Evolutionary conservation across 2,888 invertebrate species (phyloP), one percentile per base, ranked within the genome.

Genomic region (Mythimna pallens): DNA sequence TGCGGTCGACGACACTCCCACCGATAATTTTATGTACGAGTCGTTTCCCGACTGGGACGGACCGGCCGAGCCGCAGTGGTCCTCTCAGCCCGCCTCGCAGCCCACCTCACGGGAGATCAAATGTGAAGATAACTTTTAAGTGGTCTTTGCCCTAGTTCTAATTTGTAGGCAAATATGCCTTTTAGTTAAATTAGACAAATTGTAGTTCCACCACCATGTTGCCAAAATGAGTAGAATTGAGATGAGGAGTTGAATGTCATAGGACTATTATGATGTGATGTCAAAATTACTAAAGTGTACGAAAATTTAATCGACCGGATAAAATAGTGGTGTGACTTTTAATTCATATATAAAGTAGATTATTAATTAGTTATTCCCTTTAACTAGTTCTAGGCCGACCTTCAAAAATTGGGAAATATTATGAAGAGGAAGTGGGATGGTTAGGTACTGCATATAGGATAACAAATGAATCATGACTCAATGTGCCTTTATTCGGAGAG

Each of bases 401-500:
- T 90, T 90, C 89, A 90, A 89, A 89, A 91, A 89, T 89, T 84
- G 85, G 88, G 86, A 89, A 89, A 88, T 89, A 88, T 91, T 91
- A 91, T 90, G 90, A 89, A 82, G 88, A 88, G 87, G 86, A 91
- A 89, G 86, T 90, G 88, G 90, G 87, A 92, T 90, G 87, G 89
- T 89, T 93, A 92, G 90, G 90, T 94, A 93, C 92, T 91, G 93
- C 92, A 91, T 92, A 90, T 92, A 93, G 91, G 89, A 90, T 93
- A 92, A 93, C 92, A 92, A 93, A 92, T 92, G 88, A 94, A 93
- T 93, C 95, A 94, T 92, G 92, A 95, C 92, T 94, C 93, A 93
- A 96, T 96, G 96, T 96, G 96, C 96, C 96, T 96, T 96, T 94
- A 94, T 92, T 94, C 93, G 94, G 94, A 94, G 92, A 95, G 90